Conservation (phyloP, 2,888 invertebrate species). For the Cremastinae sp. region DNA sequence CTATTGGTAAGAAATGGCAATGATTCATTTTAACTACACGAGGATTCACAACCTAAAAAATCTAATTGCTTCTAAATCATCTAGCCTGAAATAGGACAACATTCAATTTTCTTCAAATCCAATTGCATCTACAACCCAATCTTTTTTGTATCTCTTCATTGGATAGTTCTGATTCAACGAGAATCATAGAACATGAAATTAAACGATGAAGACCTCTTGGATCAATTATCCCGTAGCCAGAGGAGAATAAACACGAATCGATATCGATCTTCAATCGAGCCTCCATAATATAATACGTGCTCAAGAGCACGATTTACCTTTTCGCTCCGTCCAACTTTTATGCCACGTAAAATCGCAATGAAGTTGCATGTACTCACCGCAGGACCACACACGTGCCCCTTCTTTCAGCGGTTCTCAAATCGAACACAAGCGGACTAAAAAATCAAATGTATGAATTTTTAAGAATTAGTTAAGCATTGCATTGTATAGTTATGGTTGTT, state of each 20-base stretch:
- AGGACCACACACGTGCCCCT: conserved; percentile 59
- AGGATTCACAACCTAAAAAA: too few relatives aligned
- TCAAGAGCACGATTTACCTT: conserved; percentile 31
- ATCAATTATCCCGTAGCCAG: conserved; percentile 34
- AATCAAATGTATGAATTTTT: too few relatives aligned
- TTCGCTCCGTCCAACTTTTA: conserved; percentile 24
- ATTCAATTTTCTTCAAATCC: too few relatives aligned
- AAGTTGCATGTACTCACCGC: conserved; percentile 52
- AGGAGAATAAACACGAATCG: conserved; percentile 34
- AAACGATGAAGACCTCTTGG: conserved; percentile 33
- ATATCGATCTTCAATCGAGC: conserved; percentile 49
- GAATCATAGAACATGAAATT: conserved; percentile 10
- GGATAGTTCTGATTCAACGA: too few relatives aligned
- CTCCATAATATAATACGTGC: conserved; percentile 31
- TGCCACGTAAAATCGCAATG: conserved; percentile 37
- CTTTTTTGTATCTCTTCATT: conserved; percentile 21
- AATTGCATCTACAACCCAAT: too few relatives aligned
- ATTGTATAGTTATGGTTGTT: too few relatives aligned
- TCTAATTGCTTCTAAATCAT: too few relatives aligned
- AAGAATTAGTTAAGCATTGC: too few relatives aligned
- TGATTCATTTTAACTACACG: too few relatives aligned
- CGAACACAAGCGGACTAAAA: too few relatives aligned
- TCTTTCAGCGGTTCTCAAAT: conserved; percentile 54
- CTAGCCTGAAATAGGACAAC: too few relatives aligned
- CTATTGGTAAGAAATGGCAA: too few relatives aligned